phyloP scores from a whole-genome alignment of 2,888 invertebrate species.

The Seira musarum region DNA sequence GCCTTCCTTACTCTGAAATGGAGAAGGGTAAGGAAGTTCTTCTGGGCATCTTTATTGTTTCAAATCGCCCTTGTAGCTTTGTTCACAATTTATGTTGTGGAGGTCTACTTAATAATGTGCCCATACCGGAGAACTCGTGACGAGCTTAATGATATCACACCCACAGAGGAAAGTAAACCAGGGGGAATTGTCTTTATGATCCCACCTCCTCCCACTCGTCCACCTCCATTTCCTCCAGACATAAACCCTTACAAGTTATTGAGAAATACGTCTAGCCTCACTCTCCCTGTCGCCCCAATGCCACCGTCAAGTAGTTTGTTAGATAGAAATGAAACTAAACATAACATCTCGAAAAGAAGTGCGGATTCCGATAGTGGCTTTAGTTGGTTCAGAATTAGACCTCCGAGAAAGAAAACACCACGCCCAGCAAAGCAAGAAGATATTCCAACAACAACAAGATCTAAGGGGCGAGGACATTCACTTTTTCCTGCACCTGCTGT shows the following conservation, averaged over 20 bases:
- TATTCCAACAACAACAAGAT: neutral
- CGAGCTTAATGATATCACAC: neutral
- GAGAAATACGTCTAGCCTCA: neutral
- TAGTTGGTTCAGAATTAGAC: slow-evolving; percentile 55
- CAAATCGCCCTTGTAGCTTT: slow-evolving; percentile 77
- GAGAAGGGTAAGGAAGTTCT: slow-evolving; percentile 92
- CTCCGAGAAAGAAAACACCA: slow-evolving; percentile 22
- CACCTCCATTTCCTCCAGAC: neutral
- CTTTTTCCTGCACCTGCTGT: neutral
- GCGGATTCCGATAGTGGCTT: slow-evolving; percentile 33
- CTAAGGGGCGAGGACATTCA: neutral
- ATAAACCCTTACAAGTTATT: neutral
- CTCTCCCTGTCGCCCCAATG: too few relatives aligned
- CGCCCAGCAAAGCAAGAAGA: too few relatives aligned
- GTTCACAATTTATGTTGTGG: slow-evolving; percentile 82
- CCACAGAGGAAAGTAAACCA: neutral
- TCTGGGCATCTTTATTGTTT: slow-evolving; percentile 72
- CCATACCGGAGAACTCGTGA: slow-evolving; percentile 38
- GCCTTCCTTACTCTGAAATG: slow-evolving; percentile 91
- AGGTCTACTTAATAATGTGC: slow-evolving; percentile 72
- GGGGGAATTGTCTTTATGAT: neutral
- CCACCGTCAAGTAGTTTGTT: too few relatives aligned
- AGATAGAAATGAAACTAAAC: too few relatives aligned
- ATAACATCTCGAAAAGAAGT: neutral
- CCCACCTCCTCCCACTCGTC: neutral